A percentile compares a stretch with the other conserved stretches of the same genome.
Conservation (phyloP, 2,888 invertebrate genomes). For the Eurois occulta region DNA sequence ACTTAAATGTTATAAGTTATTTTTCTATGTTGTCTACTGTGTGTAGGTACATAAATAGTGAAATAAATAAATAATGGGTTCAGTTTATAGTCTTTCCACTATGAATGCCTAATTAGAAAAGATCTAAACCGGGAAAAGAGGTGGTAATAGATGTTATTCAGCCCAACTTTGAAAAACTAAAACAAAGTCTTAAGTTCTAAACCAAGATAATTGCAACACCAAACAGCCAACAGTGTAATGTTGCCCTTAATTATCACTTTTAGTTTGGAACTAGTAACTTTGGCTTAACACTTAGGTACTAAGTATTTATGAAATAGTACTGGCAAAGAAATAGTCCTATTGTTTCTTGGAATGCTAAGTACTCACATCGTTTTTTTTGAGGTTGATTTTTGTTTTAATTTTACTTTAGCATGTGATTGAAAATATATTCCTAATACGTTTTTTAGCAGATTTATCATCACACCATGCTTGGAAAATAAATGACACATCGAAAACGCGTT, state of each 20-base stretch:
- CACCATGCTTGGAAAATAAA: not conserved
- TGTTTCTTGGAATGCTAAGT: not conserved
- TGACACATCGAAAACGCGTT: not conserved
- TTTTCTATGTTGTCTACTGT: no score
- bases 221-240: conserved; percentile 2
- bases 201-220: conserved; percentile 1
- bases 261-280: not conserved
- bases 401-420: not conserved
- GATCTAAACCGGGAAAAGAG: not conserved
- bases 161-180: not conserved
- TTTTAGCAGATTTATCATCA: not conserved
- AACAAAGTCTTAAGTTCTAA: not conserved
- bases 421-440: not conserved
- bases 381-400: not conserved
- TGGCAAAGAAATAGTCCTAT: not conserved
- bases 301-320: not conserved
- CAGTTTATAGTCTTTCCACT: not conserved
- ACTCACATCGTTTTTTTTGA: not conserved
- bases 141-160: not conserved
- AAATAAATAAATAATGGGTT: no score
- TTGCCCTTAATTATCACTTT: conserved; percentile 1
- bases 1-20: no score
- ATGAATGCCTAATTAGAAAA: not conserved
- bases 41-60: no score
- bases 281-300: conserved; percentile 1